These are phyloP conservation scores for Bursaphelenchus mucronatus DNA, from an alignment of 1,140 invertebrate genomes.

Conservation along the genomic window DNA sequence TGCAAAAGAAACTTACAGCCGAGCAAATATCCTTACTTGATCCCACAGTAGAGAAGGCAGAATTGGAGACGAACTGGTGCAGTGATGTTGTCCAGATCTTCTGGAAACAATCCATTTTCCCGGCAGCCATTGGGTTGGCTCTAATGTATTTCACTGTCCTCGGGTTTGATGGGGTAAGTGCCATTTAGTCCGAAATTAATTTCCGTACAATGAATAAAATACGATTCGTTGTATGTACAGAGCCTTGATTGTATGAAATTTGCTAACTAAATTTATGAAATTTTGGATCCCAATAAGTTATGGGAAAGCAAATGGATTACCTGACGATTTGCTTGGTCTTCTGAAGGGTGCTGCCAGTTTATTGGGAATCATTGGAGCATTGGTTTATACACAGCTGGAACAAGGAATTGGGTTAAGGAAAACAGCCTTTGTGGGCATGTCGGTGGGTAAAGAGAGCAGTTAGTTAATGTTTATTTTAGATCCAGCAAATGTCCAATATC, in stretches of 20 bases:
- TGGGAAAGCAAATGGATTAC: constrained; percentile 20
- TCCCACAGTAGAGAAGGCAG: background rate
- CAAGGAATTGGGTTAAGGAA: constrained; percentile 6
- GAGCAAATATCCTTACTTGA: background rate
- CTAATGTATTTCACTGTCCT: constrained; percentile 32
- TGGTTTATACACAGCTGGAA: constrained; percentile 17
- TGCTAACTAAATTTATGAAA: background rate
- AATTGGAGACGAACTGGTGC: background rate
- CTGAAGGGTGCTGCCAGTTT: constrained; percentile 8
- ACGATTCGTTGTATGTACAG: too few relatives aligned
- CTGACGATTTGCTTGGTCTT: constrained; percentile 20
- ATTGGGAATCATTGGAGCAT: constrained; percentile 16
- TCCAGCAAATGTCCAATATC: constrained; percentile 1
- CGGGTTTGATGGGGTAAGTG: constrained; percentile 24
- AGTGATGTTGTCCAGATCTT: constrained; percentile 4
- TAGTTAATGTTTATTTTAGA: background rate
- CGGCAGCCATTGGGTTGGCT: constrained; percentile 26
- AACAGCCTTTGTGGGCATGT: constrained; percentile 4
- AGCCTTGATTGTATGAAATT: background rate
- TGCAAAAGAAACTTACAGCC: too few relatives aligned
- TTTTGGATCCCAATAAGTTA: constrained; percentile 23
- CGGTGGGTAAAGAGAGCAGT: background rate
- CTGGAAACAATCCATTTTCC: constrained; percentile 14
- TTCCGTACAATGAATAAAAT: background rate
- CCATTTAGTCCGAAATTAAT: background rate